Evolutionary conservation across 2,888 invertebrate species (phyloP).

Genomic region (Hoplodrina ambigua): DNA sequence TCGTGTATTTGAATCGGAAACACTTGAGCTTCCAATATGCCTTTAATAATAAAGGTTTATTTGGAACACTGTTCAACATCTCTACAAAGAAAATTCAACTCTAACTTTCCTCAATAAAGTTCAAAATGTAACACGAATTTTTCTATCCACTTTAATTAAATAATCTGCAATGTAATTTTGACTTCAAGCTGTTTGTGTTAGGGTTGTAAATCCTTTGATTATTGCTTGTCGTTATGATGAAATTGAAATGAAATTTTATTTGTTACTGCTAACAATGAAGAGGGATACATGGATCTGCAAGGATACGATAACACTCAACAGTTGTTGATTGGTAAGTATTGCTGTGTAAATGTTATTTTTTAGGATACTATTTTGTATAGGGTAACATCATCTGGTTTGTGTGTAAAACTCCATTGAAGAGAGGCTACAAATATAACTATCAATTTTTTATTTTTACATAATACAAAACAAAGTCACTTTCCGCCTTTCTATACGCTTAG

Average conservation of each 20-base stretch:
- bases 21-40: slow-evolving; percentile 54
- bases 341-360: slow-evolving; percentile 18
- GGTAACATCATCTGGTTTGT: neutral
- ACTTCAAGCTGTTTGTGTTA: slow-evolving; percentile 1
- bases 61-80: slow-evolving; percentile 10
- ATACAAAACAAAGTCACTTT: too few species aligned
- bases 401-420: neutral
- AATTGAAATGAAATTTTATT: slow-evolving; percentile 60
- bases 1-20: slow-evolving; percentile 57
- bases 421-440: neutral
- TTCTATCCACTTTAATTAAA: slow-evolving; percentile 26
- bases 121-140: neutral
- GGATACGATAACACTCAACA: slow-evolving; percentile 84
- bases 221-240: slow-evolving; percentile 34
- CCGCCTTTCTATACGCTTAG: too few species aligned
- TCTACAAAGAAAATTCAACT: slow-evolving; percentile 23
- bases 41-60: slow-evolving; percentile 45
- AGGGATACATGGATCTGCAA: slow-evolving; percentile 82
- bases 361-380: neutral
- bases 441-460: neutral
- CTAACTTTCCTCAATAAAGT: neutral
- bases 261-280: slow-evolving; percentile 75
- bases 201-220: slow-evolving; percentile 20
- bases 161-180: slow-evolving; percentile 15
- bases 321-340: slow-evolving; percentile 81